These are phyloP conservation scores for Ceratotherium simum DNA, from an alignment of 2,113 vertebrate genomes.

Conservation along the genomic window DNA sequence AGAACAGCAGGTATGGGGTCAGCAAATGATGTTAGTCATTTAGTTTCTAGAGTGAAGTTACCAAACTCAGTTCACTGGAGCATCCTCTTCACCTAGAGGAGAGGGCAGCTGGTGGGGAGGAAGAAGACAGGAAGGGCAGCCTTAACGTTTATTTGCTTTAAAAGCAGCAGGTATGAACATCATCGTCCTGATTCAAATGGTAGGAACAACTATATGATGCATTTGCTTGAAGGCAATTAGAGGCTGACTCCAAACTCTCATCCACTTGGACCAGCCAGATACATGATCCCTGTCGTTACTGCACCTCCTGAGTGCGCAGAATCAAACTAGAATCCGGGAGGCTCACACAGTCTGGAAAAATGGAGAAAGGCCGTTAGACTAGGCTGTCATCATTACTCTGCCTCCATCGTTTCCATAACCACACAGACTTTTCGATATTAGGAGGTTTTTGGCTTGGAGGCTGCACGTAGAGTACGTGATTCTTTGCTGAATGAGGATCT, in stretches of 20 bases:
- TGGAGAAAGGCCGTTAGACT: background rate
- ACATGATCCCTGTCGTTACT: background rate
- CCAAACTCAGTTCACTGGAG: background rate
- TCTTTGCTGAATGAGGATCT: background rate
- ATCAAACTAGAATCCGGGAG: background rate
- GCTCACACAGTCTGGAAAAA: background rate
- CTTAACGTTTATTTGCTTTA: background rate
- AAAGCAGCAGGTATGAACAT: background rate
- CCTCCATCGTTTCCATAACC: no score
- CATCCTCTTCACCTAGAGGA: background rate
- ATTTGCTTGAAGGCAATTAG: background rate
- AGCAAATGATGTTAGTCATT: background rate
- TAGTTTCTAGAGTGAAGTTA: background rate
- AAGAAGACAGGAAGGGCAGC: background rate
- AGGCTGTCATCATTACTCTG: accelerated
- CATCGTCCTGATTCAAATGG: background rate
- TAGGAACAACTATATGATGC: background rate
- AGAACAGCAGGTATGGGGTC: background rate
- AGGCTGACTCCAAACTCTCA: no score
- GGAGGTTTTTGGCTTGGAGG: background rate
- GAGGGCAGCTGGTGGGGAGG: background rate
- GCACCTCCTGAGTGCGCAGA: background rate
- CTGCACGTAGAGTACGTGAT: background rate
- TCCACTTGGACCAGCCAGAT: background rate
- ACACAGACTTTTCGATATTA: background rate